Conservation (phyloP, 1,140 invertebrate genomes). For the Chironomus striatipennis region DNA sequence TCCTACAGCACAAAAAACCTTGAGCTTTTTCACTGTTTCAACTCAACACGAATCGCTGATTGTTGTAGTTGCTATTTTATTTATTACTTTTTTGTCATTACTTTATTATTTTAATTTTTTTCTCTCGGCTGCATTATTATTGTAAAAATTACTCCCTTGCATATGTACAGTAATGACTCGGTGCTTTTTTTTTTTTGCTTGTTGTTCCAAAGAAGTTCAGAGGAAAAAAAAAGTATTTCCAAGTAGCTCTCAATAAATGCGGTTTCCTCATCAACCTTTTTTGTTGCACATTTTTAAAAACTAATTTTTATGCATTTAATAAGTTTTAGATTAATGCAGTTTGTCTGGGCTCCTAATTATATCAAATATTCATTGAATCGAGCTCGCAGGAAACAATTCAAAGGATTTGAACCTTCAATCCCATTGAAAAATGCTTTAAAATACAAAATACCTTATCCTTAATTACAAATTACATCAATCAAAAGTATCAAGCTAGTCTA, state of each 20-base stretch:
- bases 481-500: too few species aligned
- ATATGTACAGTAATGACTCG: background rate
- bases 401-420: too few species aligned
- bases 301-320: too few species aligned
- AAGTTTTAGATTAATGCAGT: too few species aligned
- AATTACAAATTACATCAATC: too few species aligned
- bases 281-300: background rate
- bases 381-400: too few species aligned
- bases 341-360: too few species aligned
- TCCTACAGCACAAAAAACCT: slow-evolving; percentile 16
- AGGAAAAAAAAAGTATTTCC: background rate
- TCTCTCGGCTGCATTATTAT: background rate
- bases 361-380: too few species aligned
- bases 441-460: too few species aligned
- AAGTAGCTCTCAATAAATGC: background rate
- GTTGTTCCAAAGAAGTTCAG: background rate
- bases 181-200: background rate
- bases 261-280: background rate
- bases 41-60: slow-evolving; percentile 19
- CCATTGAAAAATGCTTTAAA: too few species aligned
- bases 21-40: background rate
- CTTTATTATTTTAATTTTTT: slow-evolving; percentile 24
- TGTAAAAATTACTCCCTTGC: slow-evolving; percentile 12
- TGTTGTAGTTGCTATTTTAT: slow-evolving; percentile 23
- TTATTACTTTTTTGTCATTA: slow-evolving; percentile 24